Evolutionary conservation across 1,140 invertebrate genomes (phyloP).

Genomic region (Oncopeltus fasciatus): DNA sequence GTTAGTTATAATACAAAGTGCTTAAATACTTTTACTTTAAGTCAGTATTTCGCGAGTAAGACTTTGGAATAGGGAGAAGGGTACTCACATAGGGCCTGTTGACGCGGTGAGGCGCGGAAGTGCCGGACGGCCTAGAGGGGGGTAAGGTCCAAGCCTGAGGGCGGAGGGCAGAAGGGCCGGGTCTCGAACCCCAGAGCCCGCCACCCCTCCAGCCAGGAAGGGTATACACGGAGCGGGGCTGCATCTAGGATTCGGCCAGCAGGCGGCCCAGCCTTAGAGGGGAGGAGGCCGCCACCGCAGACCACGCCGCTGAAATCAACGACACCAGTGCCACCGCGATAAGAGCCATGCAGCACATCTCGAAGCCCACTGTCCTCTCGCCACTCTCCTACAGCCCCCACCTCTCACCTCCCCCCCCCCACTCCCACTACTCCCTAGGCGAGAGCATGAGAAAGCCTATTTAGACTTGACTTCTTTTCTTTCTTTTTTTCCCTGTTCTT

Average conservation of each 20-base stretch:
- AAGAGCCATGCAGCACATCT: neutral
- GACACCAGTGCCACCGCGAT: neutral
- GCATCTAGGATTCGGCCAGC: neutral
- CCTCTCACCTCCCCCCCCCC: too few species aligned
- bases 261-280: neutral
- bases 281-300: neutral
- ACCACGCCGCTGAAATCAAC: neutral
- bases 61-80: neutral
- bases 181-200: neutral
- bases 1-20: too few species aligned
- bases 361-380: neutral
- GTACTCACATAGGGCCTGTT: neutral
- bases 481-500: too few species aligned
- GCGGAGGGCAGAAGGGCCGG: neutral
- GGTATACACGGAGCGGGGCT: neutral
- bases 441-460: too few species aligned
- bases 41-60: neutral
- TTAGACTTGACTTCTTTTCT: too few species aligned
- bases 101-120: too few species aligned
- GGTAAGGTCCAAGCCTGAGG: neutral
- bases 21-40: too few species aligned
- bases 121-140: neutral
- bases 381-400: neutral
- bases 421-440: too few species aligned
- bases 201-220: neutral